Base-by-base conservation (phyloP, 2,113 vertebrate species). In the zebrafish (Danio rerio) region DNA sequence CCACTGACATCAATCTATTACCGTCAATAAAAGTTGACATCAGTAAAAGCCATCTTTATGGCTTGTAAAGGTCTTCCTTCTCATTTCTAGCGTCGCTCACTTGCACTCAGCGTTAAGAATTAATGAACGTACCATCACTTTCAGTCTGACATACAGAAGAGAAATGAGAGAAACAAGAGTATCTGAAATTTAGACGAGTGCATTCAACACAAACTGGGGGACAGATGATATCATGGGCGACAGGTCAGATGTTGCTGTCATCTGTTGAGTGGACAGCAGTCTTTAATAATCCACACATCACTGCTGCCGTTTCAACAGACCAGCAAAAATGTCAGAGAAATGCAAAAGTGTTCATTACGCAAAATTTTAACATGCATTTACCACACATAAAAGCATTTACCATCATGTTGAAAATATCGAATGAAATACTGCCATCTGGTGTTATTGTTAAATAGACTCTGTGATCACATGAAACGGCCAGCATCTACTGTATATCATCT, bases 141-240 rank as follows among this genome's bases (percentile, higher is more conserved):
- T 73, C 13, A 43, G 15, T 56, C 10, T 47, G 6, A 43, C 18
- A 3, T 2, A 31, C 31, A 31, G 31, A 2, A 2, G 31, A 72
- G 49, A 71, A 72, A 40, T 50, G 5, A 40, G 20, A 53, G 70
- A 55, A n/a, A 55, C 13, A 55, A 73, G 87, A 90, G 78, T 84
- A 69, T 87, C 80, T 80, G 83, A 81, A 69, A 81, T 69, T 87
- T 85, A 84, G 71, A 77, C 62, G 85, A 88, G 86, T 88, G 86
- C 85, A 82, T 87, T 89, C 86, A 86, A 85, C 74, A 81, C 88
- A 86, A 90, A 91, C 87, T 85, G 31, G 81, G 84, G 86, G 81
- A 83, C 82, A 89, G 86, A 89, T 81, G 83, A 89, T 90, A 87
- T 72, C 79, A 80, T 82, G 78, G 83, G 85, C 82, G 87, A 79